Evolutionary conservation across 2,113 vertebrate species (phyloP), one percentile per base, ranked within the genome.

Genomic region (Larimichthys crocea): DNA sequence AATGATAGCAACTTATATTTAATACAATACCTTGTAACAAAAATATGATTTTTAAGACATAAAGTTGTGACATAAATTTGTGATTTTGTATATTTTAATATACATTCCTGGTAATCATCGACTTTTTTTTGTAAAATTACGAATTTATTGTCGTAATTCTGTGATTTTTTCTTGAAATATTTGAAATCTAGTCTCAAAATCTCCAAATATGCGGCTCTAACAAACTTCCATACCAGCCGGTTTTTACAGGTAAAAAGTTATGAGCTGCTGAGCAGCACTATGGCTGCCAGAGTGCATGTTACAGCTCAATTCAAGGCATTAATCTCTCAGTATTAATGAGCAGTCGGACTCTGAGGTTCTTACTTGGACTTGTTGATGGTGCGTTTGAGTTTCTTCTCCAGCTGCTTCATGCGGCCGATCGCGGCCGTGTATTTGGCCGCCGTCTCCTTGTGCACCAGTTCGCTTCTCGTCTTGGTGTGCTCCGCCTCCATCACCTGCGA

Each of bases 291-390:
- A 9, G 15, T 17, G n/a, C 63, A 10, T 0, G n/a, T 49, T 16
- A 65, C 26, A 16, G 14, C n/a, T 9, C 20, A 3, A 4, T 66
- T 11, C 8, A 40, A 40, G 35, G 35, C 35, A 40, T 40, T 40
- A 40, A 40, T 9, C 35, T 40, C 35, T 17, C 9, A 10, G 20
- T 31, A 40, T 35, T 5, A 62, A n/a, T 12, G 16, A 24, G 42
- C 8, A 17, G 63, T 11, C 8, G 5, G 20, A 10, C 22, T 5
- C 14, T 2, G 44, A 44, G 12, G 2, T n/a, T 91, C 97, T 72
- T 94, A 99, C 98, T 98, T 99, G 16, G 98, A 99, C 93, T 99
- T 99, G 95, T 94, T 98, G 94, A 99, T 99, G 91, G 96, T 96
- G 83, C 97, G 95, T 94, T 97, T 99, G 89, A 99, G 96, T 76